Conservation (phyloP, 1,140 invertebrate species). For the Leptopilina boulardi region DNA sequence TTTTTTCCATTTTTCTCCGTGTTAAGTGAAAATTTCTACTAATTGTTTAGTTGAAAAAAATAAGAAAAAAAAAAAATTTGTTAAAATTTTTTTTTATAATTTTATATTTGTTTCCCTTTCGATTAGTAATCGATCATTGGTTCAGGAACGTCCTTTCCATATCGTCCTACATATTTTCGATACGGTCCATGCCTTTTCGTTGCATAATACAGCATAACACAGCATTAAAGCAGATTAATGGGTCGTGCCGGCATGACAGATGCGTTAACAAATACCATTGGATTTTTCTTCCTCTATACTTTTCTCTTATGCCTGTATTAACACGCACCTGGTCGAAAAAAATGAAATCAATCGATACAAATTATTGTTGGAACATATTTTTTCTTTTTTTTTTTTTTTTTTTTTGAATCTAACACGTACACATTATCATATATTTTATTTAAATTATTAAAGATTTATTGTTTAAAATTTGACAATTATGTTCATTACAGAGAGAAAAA, state of each 20-base stretch:
- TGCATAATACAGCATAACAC: constrained; percentile 50
- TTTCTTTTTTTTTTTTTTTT: too few relatives aligned
- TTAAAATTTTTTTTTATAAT: neutral
- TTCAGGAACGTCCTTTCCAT: constrained; percentile 49
- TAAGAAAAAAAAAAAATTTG: too few relatives aligned
- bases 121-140: constrained; percentile 16
- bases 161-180: constrained; percentile 54
- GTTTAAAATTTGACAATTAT: too few relatives aligned
- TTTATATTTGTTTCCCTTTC: constrained; percentile 14
- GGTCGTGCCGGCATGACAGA: constrained; percentile 62
- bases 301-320: constrained; percentile 42
- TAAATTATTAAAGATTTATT: too few relatives aligned
- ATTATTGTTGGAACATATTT: neutral
- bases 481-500: too few relatives aligned
- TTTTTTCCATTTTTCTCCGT: too few relatives aligned
- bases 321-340: constrained; percentile 52
- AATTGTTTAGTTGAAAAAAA: too few relatives aligned
- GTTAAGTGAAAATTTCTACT: too few relatives aligned
- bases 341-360: constrained; percentile 13
- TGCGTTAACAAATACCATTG: constrained; percentile 59
- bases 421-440: too few relatives aligned
- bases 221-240: constrained; percentile 64
- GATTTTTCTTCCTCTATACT: constrained; percentile 45
- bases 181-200: constrained; percentile 50
- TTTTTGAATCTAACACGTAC: too few relatives aligned